These are phyloP conservation scores for Salarias fasciatus DNA, from an alignment of 2,797 vertebrate genomes.

Conservation along the genomic window DNA sequence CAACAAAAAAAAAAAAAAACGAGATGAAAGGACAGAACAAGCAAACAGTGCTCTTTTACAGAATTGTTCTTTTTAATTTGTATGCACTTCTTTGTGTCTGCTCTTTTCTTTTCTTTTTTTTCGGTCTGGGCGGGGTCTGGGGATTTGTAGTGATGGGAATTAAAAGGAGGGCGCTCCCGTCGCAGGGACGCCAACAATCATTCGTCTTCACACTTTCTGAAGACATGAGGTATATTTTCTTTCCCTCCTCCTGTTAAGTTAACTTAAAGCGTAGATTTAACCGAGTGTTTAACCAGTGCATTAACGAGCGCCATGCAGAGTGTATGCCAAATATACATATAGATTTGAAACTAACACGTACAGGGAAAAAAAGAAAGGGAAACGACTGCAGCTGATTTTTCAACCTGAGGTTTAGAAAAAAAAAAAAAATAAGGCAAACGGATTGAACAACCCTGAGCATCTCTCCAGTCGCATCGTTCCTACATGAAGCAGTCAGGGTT, in stretches of 20 bases:
- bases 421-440: no score
- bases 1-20: constrained; percentile 19
- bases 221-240: constrained; percentile 45
- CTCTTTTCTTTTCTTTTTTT: constrained; percentile 57
- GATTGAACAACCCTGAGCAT: constrained; percentile 25
- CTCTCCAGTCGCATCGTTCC: constrained; percentile 31
- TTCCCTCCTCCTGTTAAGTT: constrained; percentile 50
- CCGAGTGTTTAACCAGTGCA: constrained; percentile 67
- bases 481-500: constrained; percentile 37
- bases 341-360: constrained; percentile 57
- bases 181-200: constrained; percentile 69
- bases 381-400: constrained; percentile 32
- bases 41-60: constrained; percentile 77
- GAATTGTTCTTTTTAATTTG: constrained; percentile 69
- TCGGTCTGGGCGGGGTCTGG: constrained; percentile 39
- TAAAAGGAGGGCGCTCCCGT: constrained; percentile 48
- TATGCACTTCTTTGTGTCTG: constrained; percentile 72
- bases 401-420: no score
- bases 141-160: constrained; percentile 51
- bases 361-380: constrained; percentile 50
- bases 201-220: constrained; percentile 59
- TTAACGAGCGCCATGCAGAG: constrained; percentile 65
- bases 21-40: constrained; percentile 67
- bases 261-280: constrained; percentile 63
- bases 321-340: constrained; percentile 72